A percentile compares a stretch with the other conserved stretches of the same genome.
These are phyloP conservation scores for Neomicropteryx cornuta DNA, from an alignment of 1,140 invertebrate species.

Conservation along the genomic window DNA sequence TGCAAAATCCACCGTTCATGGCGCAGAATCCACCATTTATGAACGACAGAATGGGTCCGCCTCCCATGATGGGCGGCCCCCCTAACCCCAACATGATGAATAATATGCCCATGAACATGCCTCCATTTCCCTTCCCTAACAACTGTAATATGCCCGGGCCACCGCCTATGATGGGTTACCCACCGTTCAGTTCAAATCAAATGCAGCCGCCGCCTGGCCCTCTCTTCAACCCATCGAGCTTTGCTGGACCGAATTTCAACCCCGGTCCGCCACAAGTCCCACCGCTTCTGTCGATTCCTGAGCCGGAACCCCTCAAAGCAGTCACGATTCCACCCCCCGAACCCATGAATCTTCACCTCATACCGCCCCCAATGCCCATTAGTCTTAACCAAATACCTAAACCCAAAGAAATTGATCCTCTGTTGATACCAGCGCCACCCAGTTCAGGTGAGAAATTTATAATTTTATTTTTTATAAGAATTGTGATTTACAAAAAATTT, in stretches of 20 bases:
- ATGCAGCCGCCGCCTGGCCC: conserved; percentile 13
- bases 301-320: conserved; percentile 24
- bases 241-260: conserved; percentile 13
- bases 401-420: conserved; percentile 24
- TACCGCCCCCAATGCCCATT: conserved; percentile 25
- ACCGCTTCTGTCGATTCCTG: conserved; percentile 15
- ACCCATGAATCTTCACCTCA: conserved; percentile 25
- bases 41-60: conserved; percentile 3
- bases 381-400: conserved; percentile 23
- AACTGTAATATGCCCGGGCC: conserved; percentile 18
- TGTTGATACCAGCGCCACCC: conserved; percentile 21
- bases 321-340: conserved; percentile 21
- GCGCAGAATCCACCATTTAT: conserved; percentile 10
- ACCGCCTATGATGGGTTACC: conserved; percentile 25
- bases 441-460: conserved; percentile 22
- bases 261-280: conserved; percentile 16
- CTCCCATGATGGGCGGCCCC: neutral
- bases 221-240: conserved; percentile 20
- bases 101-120: no score
- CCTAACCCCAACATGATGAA: conserved; percentile 6
- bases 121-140: conserved; percentile 14
- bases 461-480: conserved; percentile 4
- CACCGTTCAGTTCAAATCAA: conserved; percentile 18
- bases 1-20: conserved; percentile 21
- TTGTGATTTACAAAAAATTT: neutral